phyloP scores from a whole-genome alignment of 2,888 invertebrate species.

The Drosophila demipolita region DNA sequence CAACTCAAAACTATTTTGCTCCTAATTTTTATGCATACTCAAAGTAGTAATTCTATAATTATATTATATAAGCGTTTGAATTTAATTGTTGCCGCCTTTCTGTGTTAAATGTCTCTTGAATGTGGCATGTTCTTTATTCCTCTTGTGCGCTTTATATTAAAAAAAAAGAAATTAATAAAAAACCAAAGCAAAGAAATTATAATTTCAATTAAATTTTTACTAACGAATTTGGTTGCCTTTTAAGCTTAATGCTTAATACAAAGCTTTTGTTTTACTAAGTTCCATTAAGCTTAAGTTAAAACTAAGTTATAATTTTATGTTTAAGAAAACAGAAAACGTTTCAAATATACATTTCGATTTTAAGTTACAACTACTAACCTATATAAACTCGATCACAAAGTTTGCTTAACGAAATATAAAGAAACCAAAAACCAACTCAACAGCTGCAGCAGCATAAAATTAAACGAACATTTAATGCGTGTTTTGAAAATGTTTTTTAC shows the following conservation, averaged over 20 bases:
- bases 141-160: constrained; percentile 64
- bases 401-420: constrained; percentile 61
- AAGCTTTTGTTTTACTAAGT: constrained; percentile 61
- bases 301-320: constrained; percentile 47
- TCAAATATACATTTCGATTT: constrained; percentile 40
- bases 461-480: constrained; percentile 52
- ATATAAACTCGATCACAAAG: constrained; percentile 68
- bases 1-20: constrained; percentile 19
- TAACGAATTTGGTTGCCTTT: constrained; percentile 70
- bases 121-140: constrained; percentile 59
- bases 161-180: constrained; percentile 5
- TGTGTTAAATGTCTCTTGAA: constrained; percentile 55
- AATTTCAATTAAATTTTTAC: constrained; percentile 58
- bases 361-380: constrained; percentile 73
- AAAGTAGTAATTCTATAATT: constrained; percentile 12
- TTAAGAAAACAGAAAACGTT: constrained; percentile 39
- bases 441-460: constrained; percentile 54
- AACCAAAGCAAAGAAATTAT: constrained; percentile 35
- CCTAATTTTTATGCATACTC: constrained; percentile 19
- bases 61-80: constrained; percentile 8
- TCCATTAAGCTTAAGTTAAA: constrained; percentile 56
- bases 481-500: constrained; percentile 35
- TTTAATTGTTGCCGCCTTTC: constrained; percentile 47
- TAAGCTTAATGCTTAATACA: constrained; percentile 73
- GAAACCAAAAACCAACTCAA: constrained; percentile 39